phyloP scores from a whole-genome alignment of 2,113 vertebrate species.

The Alethe diademata region DNA sequence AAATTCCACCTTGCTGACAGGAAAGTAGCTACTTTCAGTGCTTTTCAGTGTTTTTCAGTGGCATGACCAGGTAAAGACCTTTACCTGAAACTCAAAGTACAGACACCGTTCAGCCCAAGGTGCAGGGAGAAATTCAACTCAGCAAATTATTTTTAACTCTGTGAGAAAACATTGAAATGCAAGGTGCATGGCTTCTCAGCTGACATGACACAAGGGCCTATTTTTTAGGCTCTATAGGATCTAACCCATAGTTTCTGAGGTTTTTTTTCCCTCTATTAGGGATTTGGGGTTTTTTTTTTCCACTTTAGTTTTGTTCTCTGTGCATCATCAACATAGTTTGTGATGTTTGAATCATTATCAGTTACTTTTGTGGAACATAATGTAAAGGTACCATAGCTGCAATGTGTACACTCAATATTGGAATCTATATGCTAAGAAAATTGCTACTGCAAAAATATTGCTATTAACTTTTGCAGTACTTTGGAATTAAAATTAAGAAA shows the following conservation, averaged over 20 bases:
- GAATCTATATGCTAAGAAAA: background rate
- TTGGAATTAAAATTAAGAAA: background rate
- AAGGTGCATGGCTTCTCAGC: accelerated
- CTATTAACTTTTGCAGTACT: background rate
- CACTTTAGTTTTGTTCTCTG: background rate
- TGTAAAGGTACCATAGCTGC: background rate
- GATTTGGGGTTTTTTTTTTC: background rate
- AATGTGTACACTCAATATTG: background rate
- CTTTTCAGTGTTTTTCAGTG: background rate
- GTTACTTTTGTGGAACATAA: background rate
- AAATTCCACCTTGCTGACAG: accelerated
- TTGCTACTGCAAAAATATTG: background rate
- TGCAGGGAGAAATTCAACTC: background rate
- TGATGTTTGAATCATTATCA: background rate
- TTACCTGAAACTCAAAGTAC: background rate
- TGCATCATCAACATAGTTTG: background rate
- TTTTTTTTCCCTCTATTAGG: background rate
- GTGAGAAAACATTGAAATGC: background rate
- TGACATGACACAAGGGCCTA: background rate
- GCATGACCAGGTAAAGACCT: background rate
- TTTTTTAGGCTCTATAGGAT: background rate
- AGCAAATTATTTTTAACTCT: background rate
- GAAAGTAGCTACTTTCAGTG: background rate
- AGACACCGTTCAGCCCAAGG: background rate
- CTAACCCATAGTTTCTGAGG: accelerated